Conservation (phyloP, 2,888 invertebrate genomes). For the Scotopteryx bipunctaria region DNA sequence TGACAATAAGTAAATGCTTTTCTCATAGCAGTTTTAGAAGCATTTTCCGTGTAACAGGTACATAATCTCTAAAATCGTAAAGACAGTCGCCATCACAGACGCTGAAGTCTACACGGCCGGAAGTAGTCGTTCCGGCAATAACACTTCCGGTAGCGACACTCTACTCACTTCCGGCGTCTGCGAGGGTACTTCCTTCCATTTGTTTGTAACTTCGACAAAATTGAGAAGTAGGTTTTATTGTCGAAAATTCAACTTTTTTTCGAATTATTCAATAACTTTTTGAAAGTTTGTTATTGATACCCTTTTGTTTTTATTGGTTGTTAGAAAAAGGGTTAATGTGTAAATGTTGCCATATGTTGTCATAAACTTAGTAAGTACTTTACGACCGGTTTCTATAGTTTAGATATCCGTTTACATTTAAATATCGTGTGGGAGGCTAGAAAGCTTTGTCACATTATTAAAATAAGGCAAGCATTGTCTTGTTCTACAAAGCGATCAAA, state of each 20-base stretch:
- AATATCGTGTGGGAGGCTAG: conserved; percentile 3
- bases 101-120: conserved; percentile 75
- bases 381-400: conserved; percentile 10
- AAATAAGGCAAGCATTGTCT: neutral
- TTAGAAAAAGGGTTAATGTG: neutral
- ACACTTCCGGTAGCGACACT: conserved; percentile 81
- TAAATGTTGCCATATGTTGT: conserved; percentile 12
- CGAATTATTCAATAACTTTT: no score
- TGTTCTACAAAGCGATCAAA: neutral
- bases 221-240: conserved; percentile 50
- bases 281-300: no score
- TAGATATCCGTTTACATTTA: conserved; percentile 16
- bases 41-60: conserved; percentile 35
- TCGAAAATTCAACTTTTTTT: conserved; percentile 26
- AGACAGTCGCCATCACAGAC: conserved; percentile 59
- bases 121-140: conserved; percentile 80
- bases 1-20: neutral
- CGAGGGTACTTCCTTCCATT: conserved; percentile 73
- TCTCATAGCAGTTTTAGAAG: conserved; percentile 17
- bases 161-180: conserved; percentile 73
- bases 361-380: conserved; percentile 6
- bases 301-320: conserved; percentile 14
- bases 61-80: conserved; percentile 52
- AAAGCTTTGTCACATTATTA: conserved; percentile 1
- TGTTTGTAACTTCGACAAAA: conserved; percentile 76